These are phyloP conservation scores for Notolepis coatsorum DNA, from an alignment of 2,797 vertebrate species.

Conservation along the genomic window DNA sequence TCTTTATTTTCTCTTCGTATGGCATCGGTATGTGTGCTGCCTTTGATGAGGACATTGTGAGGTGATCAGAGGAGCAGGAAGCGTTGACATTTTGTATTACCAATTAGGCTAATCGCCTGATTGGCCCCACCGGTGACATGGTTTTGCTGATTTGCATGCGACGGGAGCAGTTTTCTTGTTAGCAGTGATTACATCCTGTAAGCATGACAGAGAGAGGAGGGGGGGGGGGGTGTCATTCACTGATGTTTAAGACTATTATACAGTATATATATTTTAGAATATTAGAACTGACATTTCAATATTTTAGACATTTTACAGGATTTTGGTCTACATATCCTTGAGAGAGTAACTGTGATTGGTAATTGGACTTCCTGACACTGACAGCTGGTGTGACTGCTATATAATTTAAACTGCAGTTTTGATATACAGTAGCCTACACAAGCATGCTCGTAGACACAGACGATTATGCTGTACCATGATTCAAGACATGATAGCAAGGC, in stretches of 20 bases:
- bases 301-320: slow-evolving; percentile 7
- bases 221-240: not conserved
- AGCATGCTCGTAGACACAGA: no score
- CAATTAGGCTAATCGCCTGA: slow-evolving; percentile 51
- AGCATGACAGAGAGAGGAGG: not conserved
- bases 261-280: no score
- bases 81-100: slow-evolving; percentile 36
- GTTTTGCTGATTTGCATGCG: slow-evolving; percentile 46
- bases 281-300: not conserved
- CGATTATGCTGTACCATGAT: no score
- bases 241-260: not conserved
- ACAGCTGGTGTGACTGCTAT: no score
- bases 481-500: no score
- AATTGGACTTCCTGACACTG: no score
- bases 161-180: slow-evolving; percentile 22
- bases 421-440: no score
- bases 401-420: no score
- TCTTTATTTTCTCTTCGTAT: not conserved
- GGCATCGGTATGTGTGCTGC: slow-evolving; percentile 8
- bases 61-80: slow-evolving; percentile 24
- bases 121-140: slow-evolving; percentile 29
- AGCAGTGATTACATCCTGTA: slow-evolving; percentile 43
- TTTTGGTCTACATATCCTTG: not conserved
- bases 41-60: slow-evolving; percentile 25
- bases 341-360: not conserved